Percentiles rank a stretch among this genome's conserved stretches.
Conservation (phyloP, 2,113 vertebrate genomes). For the Scomber japonicus region DNA sequence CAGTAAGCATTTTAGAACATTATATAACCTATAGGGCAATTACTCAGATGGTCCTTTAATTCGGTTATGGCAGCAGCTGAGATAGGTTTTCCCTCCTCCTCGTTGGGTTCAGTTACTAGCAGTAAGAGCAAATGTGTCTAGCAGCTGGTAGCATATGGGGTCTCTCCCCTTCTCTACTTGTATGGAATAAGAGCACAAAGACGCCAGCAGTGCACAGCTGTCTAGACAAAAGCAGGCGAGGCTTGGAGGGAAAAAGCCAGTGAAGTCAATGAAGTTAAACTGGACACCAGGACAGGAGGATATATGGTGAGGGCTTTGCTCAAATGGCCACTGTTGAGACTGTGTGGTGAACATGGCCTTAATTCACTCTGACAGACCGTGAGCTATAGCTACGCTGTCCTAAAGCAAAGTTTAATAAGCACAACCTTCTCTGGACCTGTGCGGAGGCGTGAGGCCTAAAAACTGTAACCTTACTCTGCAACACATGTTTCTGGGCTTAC, state of each 20-base stretch:
- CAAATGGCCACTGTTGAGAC: not conserved
- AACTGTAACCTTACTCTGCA: constrained; percentile 61
- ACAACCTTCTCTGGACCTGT: constrained; percentile 16
- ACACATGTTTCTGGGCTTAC: constrained; percentile 67
- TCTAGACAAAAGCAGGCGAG: constrained; percentile 77
- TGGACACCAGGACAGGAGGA: constrained; percentile 43
- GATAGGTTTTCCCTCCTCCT: constrained; percentile 35
- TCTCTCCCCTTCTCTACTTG: constrained; percentile 39
- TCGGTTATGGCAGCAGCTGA: constrained; percentile 55
- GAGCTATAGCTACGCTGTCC: constrained; percentile 3
- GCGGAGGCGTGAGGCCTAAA: constrained; percentile 19
- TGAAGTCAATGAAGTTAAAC: constrained; percentile 50
- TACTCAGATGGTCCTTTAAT: constrained; percentile 63
- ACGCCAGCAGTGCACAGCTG: constrained; percentile 78
- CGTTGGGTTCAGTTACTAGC: constrained; percentile 61
- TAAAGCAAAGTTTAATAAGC: constrained; percentile 42
- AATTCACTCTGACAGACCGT: not conserved
- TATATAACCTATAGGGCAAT: constrained; percentile 45
- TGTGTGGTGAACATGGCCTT: constrained; percentile 12
- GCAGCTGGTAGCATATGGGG: constrained; percentile 79
- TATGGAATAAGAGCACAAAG: constrained; percentile 71
- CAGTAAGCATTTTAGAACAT: constrained; percentile 52
- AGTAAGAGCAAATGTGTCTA: constrained; percentile 69
- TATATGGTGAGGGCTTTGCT: constrained; percentile 6
- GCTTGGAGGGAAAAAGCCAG: constrained; percentile 57